Percentiles rank a stretch among this genome's conserved stretches.
phyloP scores from a whole-genome alignment of 2,888 invertebrate species.

The Ichneumon xanthorius region DNA sequence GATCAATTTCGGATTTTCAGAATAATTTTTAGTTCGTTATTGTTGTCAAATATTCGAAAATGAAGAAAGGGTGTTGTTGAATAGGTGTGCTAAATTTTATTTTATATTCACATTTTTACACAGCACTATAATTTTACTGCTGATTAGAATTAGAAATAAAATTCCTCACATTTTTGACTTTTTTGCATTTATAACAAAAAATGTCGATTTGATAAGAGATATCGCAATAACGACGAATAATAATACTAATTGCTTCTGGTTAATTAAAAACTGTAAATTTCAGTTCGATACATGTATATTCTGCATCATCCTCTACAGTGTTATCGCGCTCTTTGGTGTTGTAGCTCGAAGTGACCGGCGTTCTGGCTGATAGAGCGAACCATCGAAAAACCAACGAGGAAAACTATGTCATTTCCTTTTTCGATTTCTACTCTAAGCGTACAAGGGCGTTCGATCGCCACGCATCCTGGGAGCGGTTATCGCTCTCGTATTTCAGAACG shows the following conservation, averaged over 20 bases:
- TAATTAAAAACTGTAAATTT: neutral
- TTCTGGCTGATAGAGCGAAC: slow-evolving; percentile 49
- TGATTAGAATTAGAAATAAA: too few relatives aligned
- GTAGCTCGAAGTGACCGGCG: slow-evolving; percentile 52
- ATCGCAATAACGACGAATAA: too few relatives aligned
- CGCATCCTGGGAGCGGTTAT: slow-evolving; percentile 13
- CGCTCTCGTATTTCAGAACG: slow-evolving; percentile 35
- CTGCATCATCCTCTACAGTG: neutral
- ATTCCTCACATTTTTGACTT: too few relatives aligned
- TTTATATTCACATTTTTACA: too few relatives aligned
- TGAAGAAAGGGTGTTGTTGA: too few relatives aligned
- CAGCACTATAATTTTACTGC: neutral
- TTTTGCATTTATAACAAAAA: too few relatives aligned
- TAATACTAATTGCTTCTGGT: neutral
- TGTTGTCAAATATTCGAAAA: too few relatives aligned
- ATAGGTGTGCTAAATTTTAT: too few relatives aligned
- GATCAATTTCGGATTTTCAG: too few relatives aligned
- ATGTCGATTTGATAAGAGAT: neutral
- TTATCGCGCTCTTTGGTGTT: neutral
- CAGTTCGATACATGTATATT: neutral
- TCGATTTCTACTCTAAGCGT: neutral
- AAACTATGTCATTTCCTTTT: slow-evolving; percentile 42
- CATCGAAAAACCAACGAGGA: slow-evolving; percentile 36
- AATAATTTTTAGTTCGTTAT: too few relatives aligned
- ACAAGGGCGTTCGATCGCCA: slow-evolving; percentile 11